Conservation (phyloP, 2,888 invertebrate species). For the Stenodera caucasica region DNA sequence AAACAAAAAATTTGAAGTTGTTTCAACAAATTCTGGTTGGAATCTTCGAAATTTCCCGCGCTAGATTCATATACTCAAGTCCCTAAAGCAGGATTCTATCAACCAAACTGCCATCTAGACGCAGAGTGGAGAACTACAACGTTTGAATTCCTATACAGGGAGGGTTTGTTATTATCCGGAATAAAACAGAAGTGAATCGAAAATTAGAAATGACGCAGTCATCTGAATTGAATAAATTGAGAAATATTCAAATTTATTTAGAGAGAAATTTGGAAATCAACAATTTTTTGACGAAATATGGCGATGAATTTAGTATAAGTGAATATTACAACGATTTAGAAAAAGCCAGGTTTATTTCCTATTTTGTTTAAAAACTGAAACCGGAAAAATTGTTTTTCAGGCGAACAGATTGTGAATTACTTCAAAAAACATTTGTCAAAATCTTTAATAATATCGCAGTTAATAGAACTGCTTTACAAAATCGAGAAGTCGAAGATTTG, state of each 20-base stretch:
- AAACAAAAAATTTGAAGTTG: no score
- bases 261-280: conserved; percentile 40
- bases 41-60: no score
- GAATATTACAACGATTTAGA: conserved; percentile 30
- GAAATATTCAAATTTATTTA: conserved; percentile 40
- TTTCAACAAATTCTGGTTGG: no score
- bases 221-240: conserved; percentile 42
- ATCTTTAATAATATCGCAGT: neutral
- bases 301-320: conserved; percentile 21
- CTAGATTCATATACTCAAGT: no score
- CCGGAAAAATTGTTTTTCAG: neutral
- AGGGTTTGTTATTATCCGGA: conserved; percentile 11
- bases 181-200: neutral
- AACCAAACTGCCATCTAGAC: neutral
- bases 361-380: neutral
- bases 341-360: conserved; percentile 28
- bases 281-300: conserved; percentile 36
- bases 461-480: neutral
- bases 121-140: conserved; percentile 11
- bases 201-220: conserved; percentile 18
- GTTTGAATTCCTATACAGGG: conserved; percentile 32
- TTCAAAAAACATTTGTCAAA: neutral
- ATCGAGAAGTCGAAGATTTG: conserved; percentile 36
- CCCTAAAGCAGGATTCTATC: no score
- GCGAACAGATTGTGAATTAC: neutral